Base-by-base conservation (phyloP, 2,113 vertebrate species). In the Lathamus discolor region DNA sequence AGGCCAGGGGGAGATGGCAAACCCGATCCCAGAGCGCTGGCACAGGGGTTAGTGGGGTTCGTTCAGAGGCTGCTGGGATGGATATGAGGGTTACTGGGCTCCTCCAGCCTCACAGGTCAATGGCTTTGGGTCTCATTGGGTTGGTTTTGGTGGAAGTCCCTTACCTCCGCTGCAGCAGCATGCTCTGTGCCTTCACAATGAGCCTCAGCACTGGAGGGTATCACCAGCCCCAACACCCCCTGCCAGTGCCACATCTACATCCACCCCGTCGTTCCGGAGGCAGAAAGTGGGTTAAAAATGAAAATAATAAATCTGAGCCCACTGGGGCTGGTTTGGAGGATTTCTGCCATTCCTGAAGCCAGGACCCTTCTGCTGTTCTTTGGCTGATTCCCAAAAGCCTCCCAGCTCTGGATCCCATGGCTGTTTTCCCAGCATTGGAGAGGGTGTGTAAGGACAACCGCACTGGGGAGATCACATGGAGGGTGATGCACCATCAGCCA, bases 401-500 rank as follows among this genome's bases (percentile, higher is more conserved):
- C 51, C 35, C 3, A 2, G 33, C 68, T 74, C 54, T 55, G 64
- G 64, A 86, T 90, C 73, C 73, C 0, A 0, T 0, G 1, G 64
- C 73, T 88, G 55, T 57, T 89, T 78, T 94, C 61, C 64, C 1
- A 9, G 83, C 68, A 74, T 28, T 83, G 62, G 77, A 27, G 49
- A 78, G 69, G 27, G 44, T 3, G 3, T 54, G 68, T 46, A 52
- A 75, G 46, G 55, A 87, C 61, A 57, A 28, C 33, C 46, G 66
- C 0, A 0, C 22, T 39, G 51, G 14, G 35, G 31, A 80, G 31
- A 41, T 7, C 0, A 0, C 41, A 76, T 37, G 49, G 20, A 2
- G 44, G 9, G 44, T 68, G 49, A 54, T 83, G 31, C 13, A 12
- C 69, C 35, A 31, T 17, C 75, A 66, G 43, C 17, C 64, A 43